Base-by-base conservation (phyloP, 2,888 invertebrate species). In the Plagodis dolabraria region DNA sequence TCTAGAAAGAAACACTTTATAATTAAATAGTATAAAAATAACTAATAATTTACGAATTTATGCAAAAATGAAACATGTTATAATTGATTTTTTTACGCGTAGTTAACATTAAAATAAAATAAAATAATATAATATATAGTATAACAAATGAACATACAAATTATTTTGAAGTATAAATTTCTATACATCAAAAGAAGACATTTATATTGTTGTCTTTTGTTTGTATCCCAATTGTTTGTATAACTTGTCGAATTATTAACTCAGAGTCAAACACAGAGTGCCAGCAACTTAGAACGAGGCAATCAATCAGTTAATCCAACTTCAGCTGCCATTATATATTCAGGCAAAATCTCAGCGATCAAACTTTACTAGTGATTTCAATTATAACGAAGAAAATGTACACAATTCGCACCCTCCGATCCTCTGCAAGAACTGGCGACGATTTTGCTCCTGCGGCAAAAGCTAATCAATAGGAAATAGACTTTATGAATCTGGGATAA, bases 381-480 rank as follows among this genome's bases (percentile, higher is more conserved):
- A 88, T 89, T 86, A 87, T 83, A 78, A 84, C 79, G 80, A 79
- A 77, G 84, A 82, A 85, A 86, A 80, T 79, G 77, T 79, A 86
- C 85, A 85, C 87, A 85, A 82, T 90, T 91, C 87, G 86, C 91
- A 91, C 92, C 91, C 92, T 87, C 83, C 81, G 85, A 81, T 81
- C 81, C 83, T 83, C 82, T 83, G 82, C 85, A 84, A 88, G 86
- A 86, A 86, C 86, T 83, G 85, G 80, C 83, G 81, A 80, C 85
- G 86, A 71, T 86, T 89, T 87, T 88, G 87, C 86, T 89, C 87
- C 89, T 92, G 92, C 92, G 91, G 89, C 90, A 92, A 75, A 81
- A 64, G 45, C 50, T 10, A n/a, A 42, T 0, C 74, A 64, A 1
- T 2, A 33, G n/a, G 82, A 78, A 75, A 57, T 67, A 53, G 34